Evolutionary conservation across 2,113 vertebrate genomes (phyloP).

Genomic region (Corythornis vintsioides): DNA sequence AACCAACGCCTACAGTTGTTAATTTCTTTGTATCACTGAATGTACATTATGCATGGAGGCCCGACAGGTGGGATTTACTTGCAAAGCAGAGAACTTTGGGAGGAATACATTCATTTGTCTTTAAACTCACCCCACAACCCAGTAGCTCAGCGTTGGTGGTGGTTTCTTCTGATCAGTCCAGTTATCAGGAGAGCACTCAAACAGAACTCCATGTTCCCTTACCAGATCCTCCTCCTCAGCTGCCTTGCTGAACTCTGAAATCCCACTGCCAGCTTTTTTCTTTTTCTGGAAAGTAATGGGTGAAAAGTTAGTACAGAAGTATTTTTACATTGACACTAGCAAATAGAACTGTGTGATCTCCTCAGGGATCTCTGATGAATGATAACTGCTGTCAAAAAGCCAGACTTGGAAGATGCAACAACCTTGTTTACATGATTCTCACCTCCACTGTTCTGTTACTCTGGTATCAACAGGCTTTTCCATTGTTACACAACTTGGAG

Average conservation of each 20-base stretch:
- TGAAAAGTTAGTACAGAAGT: neutral
- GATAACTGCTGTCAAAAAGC: neutral
- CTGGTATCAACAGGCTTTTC: neutral
- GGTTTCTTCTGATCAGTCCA: constrained; percentile 91
- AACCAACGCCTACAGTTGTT: neutral
- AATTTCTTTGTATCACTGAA: neutral
- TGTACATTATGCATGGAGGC: neutral
- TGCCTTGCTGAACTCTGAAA: constrained; percentile 2
- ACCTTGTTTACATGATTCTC: neutral
- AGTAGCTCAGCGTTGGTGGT: constrained; percentile 92
- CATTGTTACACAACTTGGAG: neutral
- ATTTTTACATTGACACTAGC: neutral
- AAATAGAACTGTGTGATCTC: neutral
- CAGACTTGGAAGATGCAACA: neutral
- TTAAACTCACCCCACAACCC: constrained; percentile 92
- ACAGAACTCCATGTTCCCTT: constrained; percentile 92
- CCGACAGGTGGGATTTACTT: neutral
- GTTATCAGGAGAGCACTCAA: constrained; percentile 91
- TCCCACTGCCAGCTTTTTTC: neutral
- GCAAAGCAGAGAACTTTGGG: neutral
- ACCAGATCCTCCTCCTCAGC: constrained; percentile 77
- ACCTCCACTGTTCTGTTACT: neutral
- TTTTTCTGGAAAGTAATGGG: constrained; percentile 64
- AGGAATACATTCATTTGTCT: neutral
- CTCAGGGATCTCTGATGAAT: neutral